Evolutionary conservation across 1,140 invertebrate species (phyloP), one percentile per base, ranked within the genome.

Genomic region (Ridgeia piscesae): DNA sequence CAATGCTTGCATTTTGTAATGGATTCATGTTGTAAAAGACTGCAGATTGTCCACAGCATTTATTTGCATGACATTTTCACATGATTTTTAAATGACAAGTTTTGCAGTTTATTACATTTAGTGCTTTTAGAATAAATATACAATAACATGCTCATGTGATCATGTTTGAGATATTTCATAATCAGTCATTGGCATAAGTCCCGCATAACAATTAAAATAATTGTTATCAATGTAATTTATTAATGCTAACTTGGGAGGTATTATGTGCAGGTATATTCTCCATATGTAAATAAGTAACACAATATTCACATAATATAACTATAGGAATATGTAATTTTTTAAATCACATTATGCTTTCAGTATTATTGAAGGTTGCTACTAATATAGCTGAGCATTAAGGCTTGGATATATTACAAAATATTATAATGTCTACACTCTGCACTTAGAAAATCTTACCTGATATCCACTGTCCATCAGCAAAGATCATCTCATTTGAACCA

Each of bases 391-490:
- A 77, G 14, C 58, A 77, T 77, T 77, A 77, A 77, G 27, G 27
- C 58, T 77, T 9, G 58, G 17, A 21, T 31, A 21, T 21, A 77
- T 77, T 4, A 21, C 58, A 77, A 77, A 21, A 77, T 77, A 14
- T 31, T n/a, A n/a, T n/a, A n/a, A n/a, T n/a, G n/a, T n/a, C n/a
- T n/a, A n/a, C n/a, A n/a, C n/a, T n/a, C n/a, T n/a, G n/a, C n/a
- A n/a, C n/a, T n/a, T n/a, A n/a, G n/a, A 17, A 0, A 1, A 27
- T 77, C 89, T 90, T 48, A 96, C 95, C 95, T 94, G 94, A 94
- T 33, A 95, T 93, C 95, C 95, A 96, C 89, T 95, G 92, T 92
- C 95, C 95, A 94, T 95, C 94, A 92, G 95, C 95, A 95, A 96
- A 96, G 21, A 94, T 92, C 91, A 96, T 94, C 92, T 95, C 95